A percentile compares a stretch with the other conserved stretches of the same genome.
These are phyloP conservation scores for Notodonta ziczac DNA, from an alignment of 2,888 invertebrate species.

Conservation along the genomic window DNA sequence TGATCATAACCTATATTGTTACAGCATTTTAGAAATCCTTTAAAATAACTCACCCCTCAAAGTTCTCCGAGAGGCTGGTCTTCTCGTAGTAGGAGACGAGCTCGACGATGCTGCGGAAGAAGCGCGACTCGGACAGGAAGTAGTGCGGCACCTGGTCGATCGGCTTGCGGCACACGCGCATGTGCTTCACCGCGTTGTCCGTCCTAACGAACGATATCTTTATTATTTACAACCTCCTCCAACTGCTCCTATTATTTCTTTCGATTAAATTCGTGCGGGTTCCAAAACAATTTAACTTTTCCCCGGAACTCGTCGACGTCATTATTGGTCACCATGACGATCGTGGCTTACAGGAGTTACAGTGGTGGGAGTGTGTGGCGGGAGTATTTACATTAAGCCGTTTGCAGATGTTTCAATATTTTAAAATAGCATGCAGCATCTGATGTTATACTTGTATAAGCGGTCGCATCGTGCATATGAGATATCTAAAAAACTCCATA, in stretches of 20 bases:
- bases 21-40: conserved; percentile 25
- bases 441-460: background rate
- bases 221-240: no score
- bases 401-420: no score
- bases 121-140: conserved; percentile 94
- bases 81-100: conserved; percentile 96
- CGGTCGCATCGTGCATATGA: no score
- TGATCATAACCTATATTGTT: background rate
- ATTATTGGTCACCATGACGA: no score
- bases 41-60: conserved; percentile 94
- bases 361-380: no score
- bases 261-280: no score
- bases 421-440: conserved; percentile 58
- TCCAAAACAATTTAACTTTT: no score
- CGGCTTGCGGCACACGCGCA: conserved; percentile 93
- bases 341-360: no score
- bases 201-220: conserved; percentile 82
- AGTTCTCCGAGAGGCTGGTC: conserved; percentile 96
- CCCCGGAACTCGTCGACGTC: no score
- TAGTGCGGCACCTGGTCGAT: conserved; percentile 89
- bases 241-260: no score
- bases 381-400: no score
- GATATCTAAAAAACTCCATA: no score
- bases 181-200: conserved; percentile 95
- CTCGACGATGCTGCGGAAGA: conserved; percentile 96